A percentile compares a stretch with the other conserved stretches of the same genome.
phyloP scores from a whole-genome alignment of 2,888 invertebrate genomes.

The Sclerodermus sp. region DNA sequence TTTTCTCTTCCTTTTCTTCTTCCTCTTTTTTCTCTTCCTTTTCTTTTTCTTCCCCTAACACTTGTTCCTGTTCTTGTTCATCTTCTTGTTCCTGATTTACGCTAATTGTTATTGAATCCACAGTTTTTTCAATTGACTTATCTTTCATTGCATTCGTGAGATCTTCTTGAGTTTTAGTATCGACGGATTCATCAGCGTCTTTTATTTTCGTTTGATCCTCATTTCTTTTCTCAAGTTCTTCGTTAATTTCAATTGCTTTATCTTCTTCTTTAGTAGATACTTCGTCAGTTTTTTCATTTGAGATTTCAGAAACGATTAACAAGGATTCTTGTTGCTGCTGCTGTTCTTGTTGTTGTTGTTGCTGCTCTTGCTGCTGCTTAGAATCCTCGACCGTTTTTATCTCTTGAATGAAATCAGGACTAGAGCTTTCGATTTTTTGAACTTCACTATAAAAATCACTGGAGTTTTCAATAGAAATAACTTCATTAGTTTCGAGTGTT shows the following conservation, averaged over 20 bases:
- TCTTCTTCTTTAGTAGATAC: slow-evolving; percentile 7
- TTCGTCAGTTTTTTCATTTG: background rate
- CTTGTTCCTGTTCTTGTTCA: no score
- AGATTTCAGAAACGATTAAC: slow-evolving; percentile 2
- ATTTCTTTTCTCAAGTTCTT: background rate
- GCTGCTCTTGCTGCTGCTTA: no score
- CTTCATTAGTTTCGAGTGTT: slow-evolving; percentile 57
- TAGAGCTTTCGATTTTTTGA: slow-evolving; percentile 59
- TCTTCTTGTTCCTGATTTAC: no score
- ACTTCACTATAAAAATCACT: slow-evolving; percentile 67
- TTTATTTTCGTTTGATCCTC: no score
- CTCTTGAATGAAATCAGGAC: slow-evolving; percentile 21
- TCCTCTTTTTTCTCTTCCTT: slow-evolving; percentile 3
- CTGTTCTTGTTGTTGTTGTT: slow-evolving; percentile 27
- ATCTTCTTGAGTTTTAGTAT: background rate
- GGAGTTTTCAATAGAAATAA: slow-evolving; percentile 61
- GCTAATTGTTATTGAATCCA: no score
- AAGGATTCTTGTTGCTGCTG: slow-evolving; percentile 23
- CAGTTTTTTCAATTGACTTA: no score
- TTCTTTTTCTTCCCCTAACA: no score
- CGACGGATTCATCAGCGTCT: background rate
- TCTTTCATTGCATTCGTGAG: slow-evolving; percentile 11
- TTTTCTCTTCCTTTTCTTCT: slow-evolving; percentile 21
- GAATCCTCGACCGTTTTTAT: slow-evolving; percentile 18
- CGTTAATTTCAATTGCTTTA: background rate